These are phyloP conservation scores for Endotricha flammealis DNA, from an alignment of 2,888 invertebrate genomes.

Conservation along the genomic window DNA sequence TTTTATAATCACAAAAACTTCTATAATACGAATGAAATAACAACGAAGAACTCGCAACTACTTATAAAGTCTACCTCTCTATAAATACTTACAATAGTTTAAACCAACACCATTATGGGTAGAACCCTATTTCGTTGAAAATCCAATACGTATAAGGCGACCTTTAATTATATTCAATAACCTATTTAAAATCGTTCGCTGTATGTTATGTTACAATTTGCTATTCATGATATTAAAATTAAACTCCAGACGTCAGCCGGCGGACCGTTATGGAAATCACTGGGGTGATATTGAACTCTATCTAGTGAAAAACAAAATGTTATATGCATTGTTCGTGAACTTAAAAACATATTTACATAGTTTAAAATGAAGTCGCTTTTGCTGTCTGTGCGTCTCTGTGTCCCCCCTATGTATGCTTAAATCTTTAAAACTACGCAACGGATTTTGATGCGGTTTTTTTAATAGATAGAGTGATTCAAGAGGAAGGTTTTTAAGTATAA, in stretches of 20 bases:
- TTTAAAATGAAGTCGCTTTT: too few relatives aligned
- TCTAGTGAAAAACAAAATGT: conserved; percentile 11
- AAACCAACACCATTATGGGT: neutral
- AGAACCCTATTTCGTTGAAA: neutral
- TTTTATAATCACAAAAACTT: too few relatives aligned
- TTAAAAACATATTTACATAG: conserved; percentile 6
- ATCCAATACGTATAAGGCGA: conserved; percentile 3
- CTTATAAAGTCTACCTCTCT: too few relatives aligned
- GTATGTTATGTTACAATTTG: conserved; percentile 12
- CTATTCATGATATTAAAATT: conserved; percentile 24
- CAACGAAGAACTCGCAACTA: too few relatives aligned
- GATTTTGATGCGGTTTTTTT: too few relatives aligned
- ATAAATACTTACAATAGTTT: too few relatives aligned
- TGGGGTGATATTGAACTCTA: conserved; percentile 18
- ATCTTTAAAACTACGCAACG: too few relatives aligned
- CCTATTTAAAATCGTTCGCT: conserved; percentile 4
- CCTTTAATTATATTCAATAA: conserved; percentile 7
- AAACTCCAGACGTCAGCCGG: conserved; percentile 20
- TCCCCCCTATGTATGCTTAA: too few relatives aligned
- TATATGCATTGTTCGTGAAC: conserved; percentile 1
- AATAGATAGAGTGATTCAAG: too few relatives aligned
- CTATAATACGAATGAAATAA: too few relatives aligned
- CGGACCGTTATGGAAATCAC: conserved; percentile 22
- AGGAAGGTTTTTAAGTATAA: too few relatives aligned
- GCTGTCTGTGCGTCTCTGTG: too few relatives aligned